phyloP scores from a whole-genome alignment of 2,113 vertebrate genomes.

The Chlorocebus sabaeus region DNA sequence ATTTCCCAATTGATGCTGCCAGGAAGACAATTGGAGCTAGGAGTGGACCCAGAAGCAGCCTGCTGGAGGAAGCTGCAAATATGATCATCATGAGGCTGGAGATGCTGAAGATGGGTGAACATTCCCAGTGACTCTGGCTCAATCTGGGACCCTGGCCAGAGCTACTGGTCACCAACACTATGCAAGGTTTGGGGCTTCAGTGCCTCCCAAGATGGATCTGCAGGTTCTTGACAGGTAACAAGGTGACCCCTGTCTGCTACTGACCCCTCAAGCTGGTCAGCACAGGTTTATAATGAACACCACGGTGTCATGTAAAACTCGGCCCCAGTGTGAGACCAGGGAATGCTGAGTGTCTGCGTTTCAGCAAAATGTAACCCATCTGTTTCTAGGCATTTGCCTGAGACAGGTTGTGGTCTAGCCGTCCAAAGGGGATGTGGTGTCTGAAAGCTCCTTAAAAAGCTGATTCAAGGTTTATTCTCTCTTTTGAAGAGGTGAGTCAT shows the following conservation, averaged over 20 bases:
- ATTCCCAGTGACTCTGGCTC: background rate
- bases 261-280: background rate
- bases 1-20: constrained; percentile 29
- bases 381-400: background rate
- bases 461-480: background rate
- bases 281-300: background rate
- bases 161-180: background rate
- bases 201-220: background rate
- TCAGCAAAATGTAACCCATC: background rate
- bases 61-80: constrained; percentile 59
- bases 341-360: background rate
- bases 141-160: background rate
- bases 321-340: background rate
- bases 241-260: background rate
- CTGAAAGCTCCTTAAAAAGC: background rate
- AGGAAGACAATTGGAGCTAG: constrained; percentile 13
- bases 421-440: background rate
- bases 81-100: background rate
- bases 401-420: background rate
- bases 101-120: background rate
- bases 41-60: constrained; percentile 38
- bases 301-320: background rate
- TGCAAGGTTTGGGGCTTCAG: background rate
- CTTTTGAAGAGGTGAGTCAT: background rate
- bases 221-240: background rate